These are phyloP conservation scores for Acomys russatus DNA, from an alignment of 2,797 vertebrate genomes.

Conservation along the genomic window DNA sequence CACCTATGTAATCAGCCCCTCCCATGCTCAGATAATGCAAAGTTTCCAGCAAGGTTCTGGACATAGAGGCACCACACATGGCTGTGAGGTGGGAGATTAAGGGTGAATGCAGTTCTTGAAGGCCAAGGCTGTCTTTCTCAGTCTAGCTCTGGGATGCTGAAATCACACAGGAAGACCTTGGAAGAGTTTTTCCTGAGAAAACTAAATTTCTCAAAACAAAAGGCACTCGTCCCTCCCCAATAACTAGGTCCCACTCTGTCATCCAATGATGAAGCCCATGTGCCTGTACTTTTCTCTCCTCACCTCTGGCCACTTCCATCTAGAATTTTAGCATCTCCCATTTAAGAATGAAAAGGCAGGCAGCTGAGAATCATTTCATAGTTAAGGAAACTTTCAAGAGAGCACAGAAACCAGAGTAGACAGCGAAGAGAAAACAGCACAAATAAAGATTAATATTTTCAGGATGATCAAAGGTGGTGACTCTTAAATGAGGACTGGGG, in stretches of 20 bases:
- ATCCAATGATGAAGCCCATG: background rate
- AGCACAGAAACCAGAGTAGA: constrained; percentile 25
- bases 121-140: background rate
- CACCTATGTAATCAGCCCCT: background rate
- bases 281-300: background rate
- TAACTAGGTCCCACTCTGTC: background rate
- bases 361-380: constrained; percentile 60
- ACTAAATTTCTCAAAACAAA: constrained; percentile 39
- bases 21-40: constrained; percentile 33
- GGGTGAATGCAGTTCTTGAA: constrained; percentile 24
- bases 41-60: constrained; percentile 14
- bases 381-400: background rate
- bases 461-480: constrained; percentile 27
- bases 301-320: background rate
- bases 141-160: background rate
- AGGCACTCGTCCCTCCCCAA: background rate
- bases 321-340: constrained; percentile 12
- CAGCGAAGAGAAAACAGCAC: background rate
- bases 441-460: constrained; percentile 60
- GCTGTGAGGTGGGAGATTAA: background rate
- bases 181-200: constrained; percentile 38
- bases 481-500: constrained; percentile 41
- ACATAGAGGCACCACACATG: background rate
- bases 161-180: background rate
- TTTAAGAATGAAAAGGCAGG: background rate